These are phyloP conservation scores for Lochmaea capreae DNA, from an alignment of 2,888 invertebrate genomes.

Conservation along the genomic window DNA sequence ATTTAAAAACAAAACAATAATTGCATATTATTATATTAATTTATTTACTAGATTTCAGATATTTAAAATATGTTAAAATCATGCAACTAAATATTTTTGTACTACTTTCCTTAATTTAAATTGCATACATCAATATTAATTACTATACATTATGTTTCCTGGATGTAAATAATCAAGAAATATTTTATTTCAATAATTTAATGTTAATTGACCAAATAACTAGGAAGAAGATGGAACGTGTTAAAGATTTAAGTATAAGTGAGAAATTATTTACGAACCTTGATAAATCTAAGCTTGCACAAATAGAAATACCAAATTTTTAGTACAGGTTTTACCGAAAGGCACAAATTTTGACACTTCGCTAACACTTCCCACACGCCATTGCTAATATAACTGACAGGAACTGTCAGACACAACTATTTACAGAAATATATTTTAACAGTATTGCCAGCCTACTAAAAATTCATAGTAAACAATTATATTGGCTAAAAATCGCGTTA, in stretches of 20 bases:
- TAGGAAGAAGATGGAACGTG: background rate
- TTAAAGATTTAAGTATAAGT: background rate
- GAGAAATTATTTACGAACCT: background rate
- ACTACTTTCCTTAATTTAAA: background rate
- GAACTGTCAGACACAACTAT: slow-evolving; percentile 15
- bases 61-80: background rate
- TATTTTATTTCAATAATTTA: background rate
- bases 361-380: slow-evolving; percentile 44
- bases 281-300: background rate
- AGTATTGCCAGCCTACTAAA: background rate
- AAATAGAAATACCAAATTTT: slow-evolving; percentile 8
- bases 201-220: background rate
- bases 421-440: background rate
- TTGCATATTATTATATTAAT: too few species aligned
- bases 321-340: slow-evolving; percentile 19
- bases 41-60: too few species aligned
- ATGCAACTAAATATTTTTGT: background rate
- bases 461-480: background rate
- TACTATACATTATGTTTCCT: background rate
- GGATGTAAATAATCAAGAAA: slow-evolving; percentile 5
- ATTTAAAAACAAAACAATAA: too few species aligned
- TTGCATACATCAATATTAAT: background rate
- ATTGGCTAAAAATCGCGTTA: background rate
- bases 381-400: slow-evolving; percentile 46
- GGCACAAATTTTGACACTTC: slow-evolving; percentile 32